A percentile compares a stretch with the other conserved stretches of the same genome.
Evolutionary conservation across 2,113 vertebrate genomes (phyloP).

Genomic region (Quiscalus mexicanus): DNA sequence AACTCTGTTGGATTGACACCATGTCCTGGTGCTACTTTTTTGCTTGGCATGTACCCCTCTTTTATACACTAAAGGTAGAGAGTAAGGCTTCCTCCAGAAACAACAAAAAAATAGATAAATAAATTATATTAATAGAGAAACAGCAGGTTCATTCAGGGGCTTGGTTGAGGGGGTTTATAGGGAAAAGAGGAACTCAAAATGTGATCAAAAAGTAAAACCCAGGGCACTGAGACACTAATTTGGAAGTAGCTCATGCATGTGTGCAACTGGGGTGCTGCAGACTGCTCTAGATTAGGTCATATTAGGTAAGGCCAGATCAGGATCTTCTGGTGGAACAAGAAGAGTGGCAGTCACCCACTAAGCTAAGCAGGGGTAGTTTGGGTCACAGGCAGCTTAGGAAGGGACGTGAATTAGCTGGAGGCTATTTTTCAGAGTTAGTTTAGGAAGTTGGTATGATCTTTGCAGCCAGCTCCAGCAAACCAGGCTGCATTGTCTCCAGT

Average conservation of each 20-base stretch:
- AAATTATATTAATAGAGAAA: not conserved
- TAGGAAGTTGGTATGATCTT: not conserved
- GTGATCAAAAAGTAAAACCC: not conserved
- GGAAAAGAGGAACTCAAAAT: not conserved
- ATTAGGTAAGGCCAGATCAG: not conserved
- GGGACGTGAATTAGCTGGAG: not conserved
- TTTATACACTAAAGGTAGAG: not conserved
- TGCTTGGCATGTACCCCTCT: not conserved
- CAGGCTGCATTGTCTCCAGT: not conserved
- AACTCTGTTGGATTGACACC: not conserved
- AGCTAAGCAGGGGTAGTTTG: not conserved
- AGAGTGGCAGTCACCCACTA: not conserved
- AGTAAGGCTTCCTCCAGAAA: not conserved
- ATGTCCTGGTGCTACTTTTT: not conserved
- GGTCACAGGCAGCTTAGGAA: not conserved
- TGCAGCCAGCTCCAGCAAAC: not conserved
- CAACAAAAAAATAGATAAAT: not conserved
- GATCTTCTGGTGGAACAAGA: not conserved
- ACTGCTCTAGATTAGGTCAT: not conserved
- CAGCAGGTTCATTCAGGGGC: not conserved
- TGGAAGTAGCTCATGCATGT: not conserved
- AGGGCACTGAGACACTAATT: not conserved
- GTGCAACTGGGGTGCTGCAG: not conserved
- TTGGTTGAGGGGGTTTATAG: not conserved
- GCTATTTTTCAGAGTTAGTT: not conserved